Evolutionary conservation across 2,113 vertebrate species (phyloP).

Genomic region (Jaculus jaculus): DNA sequence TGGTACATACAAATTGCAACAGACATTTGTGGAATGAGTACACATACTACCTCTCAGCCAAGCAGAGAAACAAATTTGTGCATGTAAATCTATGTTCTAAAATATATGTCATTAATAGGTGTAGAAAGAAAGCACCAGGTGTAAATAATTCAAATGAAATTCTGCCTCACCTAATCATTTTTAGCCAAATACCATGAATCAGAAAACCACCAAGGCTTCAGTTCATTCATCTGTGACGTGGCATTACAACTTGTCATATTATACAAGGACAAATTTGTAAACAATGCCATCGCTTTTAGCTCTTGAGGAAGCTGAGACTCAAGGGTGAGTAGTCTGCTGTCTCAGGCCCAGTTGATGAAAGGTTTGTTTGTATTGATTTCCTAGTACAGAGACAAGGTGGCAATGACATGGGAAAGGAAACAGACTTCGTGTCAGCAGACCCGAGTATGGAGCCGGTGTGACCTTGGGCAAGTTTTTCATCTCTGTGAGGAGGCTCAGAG

Average conservation of each 20-base stretch:
- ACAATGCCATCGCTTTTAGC: not conserved
- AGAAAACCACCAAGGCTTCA: not conserved
- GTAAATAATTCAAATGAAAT: not conserved
- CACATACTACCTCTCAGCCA: not conserved
- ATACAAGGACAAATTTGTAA: not conserved
- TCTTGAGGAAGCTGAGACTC: not conserved
- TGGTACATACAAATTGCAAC: not conserved
- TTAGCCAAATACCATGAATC: not conserved
- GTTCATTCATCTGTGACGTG: not conserved
- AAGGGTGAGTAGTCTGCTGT: not conserved
- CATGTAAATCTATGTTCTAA: slow-evolving; percentile 19
- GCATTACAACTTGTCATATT: not conserved
- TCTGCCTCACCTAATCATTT: not conserved
- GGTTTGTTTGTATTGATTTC: not conserved
- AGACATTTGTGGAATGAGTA: not conserved
- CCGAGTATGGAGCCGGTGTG: not conserved
- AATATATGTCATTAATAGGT: not conserved
- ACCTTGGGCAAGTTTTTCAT: not conserved
- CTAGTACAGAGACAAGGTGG: not conserved
- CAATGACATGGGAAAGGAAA: not conserved
- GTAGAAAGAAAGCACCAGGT: not conserved
- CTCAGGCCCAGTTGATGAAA: not conserved
- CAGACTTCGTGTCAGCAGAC: not conserved
- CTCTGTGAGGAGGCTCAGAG: not conserved
- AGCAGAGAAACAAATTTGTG: not conserved